phyloP scores from a whole-genome alignment of 2,113 vertebrate genomes.

The Centropus bengalensis region DNA sequence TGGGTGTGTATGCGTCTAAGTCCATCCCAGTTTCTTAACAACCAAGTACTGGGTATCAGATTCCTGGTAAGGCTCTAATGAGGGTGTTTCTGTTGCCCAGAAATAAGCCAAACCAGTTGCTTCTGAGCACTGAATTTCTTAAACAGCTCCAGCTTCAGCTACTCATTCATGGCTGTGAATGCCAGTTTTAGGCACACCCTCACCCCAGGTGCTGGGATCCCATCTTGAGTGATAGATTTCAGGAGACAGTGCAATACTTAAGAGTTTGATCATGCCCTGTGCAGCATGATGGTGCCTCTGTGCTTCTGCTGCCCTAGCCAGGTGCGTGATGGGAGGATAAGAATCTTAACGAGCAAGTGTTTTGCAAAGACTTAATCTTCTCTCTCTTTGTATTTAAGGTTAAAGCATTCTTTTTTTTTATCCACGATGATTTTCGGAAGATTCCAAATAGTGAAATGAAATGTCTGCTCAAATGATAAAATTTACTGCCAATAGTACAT shows the following conservation, averaged over 20 bases:
- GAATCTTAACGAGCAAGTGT: background rate
- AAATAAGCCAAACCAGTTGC: background rate
- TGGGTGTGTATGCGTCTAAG: background rate
- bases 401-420: background rate
- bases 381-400: background rate
- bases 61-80: background rate
- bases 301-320: background rate
- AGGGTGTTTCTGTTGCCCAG: background rate
- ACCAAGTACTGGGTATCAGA: too few relatives aligned
- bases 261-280: background rate
- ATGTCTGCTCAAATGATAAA: background rate
- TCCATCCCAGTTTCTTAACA: background rate
- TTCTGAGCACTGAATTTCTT: background rate
- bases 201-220: background rate
- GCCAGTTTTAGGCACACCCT: accelerated
- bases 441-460: slow-evolving; percentile 12
- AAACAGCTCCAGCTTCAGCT: background rate
- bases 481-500: background rate
- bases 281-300: background rate
- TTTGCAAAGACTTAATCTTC: slow-evolving; percentile 2
- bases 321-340: background rate
- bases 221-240: background rate
- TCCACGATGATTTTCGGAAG: background rate
- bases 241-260: background rate
- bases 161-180: background rate